Base-by-base conservation (phyloP, 2,797 vertebrate species). In the Sardinella longiceps region DNA sequence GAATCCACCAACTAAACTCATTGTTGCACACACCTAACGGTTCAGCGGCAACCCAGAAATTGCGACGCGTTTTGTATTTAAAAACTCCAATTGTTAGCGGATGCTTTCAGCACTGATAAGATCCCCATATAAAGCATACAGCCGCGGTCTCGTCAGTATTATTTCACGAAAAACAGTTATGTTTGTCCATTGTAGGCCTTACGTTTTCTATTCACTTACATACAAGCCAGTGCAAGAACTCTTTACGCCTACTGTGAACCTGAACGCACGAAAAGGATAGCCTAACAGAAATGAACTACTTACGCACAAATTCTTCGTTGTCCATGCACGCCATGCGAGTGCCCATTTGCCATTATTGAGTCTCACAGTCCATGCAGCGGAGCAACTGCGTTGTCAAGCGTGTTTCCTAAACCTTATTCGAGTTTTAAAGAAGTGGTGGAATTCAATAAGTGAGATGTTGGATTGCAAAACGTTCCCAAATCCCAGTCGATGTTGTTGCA, bases 1-100 rank as follows among this genome's bases (percentile, higher is more conserved):
- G 88, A 98, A 99, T 85, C 98, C 97, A 89, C 98, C 97, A 28
- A 98, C 98, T 46, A 99, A 92, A 96, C 97, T 99, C 98, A 98
- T 98, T 82, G 92, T 95, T 91, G 90, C 87, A 66, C 70, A 77
- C 60, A 84, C 74, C 84, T 82, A 37, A 83, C 80, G 53, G 50
- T 84, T 63, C 70, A 83, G 85, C 63, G 74, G 56, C 56, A 80
- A 87, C 86, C 80, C 83, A 60, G 84, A 70, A 85, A 82, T 81
- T 15, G 83, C 46, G 70, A 70, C 46, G 77, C 63, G 63, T 77
- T 84, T 63, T 28, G 82, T 86, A 15, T 86, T 39, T 77, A 58
- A 84, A 66, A 84, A 56, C 80, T 25, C 51, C 25, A 84, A 66
- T 63, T 53, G 66, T 87, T 51, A 84, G 37, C 89, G 82, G 80